Percentiles rank a stretch among this genome's conserved stretches.
These are phyloP conservation scores for Manis pentadactyla DNA, from an alignment of 2,797 vertebrate species.

Conservation along the genomic window DNA sequence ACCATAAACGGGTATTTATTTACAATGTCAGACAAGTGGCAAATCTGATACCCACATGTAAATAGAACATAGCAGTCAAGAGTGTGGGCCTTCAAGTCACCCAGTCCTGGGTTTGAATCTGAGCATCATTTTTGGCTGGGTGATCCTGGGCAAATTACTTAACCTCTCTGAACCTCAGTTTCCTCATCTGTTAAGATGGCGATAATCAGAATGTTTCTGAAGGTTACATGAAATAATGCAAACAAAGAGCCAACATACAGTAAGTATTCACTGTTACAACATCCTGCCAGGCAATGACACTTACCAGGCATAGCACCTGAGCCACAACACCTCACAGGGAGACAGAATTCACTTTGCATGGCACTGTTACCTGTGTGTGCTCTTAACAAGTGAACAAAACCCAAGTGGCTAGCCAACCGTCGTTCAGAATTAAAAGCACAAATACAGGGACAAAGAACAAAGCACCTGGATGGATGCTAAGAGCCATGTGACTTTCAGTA, in stretches of 20 bases:
- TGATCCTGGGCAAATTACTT: not conserved
- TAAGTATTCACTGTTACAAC: not conserved
- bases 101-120: not conserved
- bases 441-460: not conserved
- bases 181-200: not conserved
- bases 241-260: not conserved
- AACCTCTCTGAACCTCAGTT: not conserved
- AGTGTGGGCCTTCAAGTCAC: not conserved
- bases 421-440: not conserved
- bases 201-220: not conserved
- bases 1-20: not conserved
- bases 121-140: not conserved
- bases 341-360: not conserved
- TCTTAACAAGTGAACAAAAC: not conserved
- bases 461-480: not conserved
- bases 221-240: not conserved
- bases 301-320: fast-evolving
- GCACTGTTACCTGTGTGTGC: fast-evolving
- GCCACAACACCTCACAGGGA: not conserved
- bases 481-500: not conserved
- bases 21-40: not conserved
- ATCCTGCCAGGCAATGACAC: not conserved
- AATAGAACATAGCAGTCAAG: not conserved
- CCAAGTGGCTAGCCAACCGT: fast-evolving
- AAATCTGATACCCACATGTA: not conserved